Evolutionary conservation across 2,113 vertebrate species (phyloP).

Genomic region (Paraplagusia blochii): DNA sequence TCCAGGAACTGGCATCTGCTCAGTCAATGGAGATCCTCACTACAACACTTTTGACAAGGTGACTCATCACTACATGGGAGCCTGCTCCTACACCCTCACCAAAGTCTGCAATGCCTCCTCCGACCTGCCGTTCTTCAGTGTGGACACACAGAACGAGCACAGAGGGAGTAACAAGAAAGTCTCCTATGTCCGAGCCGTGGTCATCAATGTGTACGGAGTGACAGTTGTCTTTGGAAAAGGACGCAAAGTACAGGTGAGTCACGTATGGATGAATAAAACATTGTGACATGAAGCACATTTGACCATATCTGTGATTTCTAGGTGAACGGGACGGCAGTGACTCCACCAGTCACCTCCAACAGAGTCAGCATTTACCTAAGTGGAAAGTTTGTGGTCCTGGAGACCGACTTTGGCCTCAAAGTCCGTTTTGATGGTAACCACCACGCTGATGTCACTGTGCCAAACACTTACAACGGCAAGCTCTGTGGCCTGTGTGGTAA

Average conservation of each 20-base stretch:
- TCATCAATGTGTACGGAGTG: constrained; percentile 67
- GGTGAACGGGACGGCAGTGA: constrained; percentile 76
- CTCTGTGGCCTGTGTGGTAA: constrained; percentile 90
- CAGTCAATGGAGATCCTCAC: constrained; percentile 78
- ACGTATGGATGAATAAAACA: neutral
- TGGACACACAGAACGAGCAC: constrained; percentile 84
- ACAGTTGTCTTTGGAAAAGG: constrained; percentile 79
- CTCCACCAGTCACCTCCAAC: constrained; percentile 71
- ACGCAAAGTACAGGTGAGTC: constrained; percentile 79
- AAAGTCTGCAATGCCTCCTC: constrained; percentile 74
- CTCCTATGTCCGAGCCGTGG: constrained; percentile 83
- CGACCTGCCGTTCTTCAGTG: constrained; percentile 75
- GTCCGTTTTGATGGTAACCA: constrained; percentile 88
- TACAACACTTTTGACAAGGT: constrained; percentile 76
- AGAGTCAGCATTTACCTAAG: constrained; percentile 75
- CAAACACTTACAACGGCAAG: constrained; percentile 71
- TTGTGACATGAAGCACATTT: too few relatives aligned
- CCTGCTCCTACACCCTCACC: constrained; percentile 85
- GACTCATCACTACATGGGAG: constrained; percentile 85
- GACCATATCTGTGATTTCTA: constrained; percentile 35
- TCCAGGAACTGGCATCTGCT: constrained; percentile 61
- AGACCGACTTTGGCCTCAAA: constrained; percentile 81
- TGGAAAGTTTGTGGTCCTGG: constrained; percentile 82
- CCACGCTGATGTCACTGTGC: constrained; percentile 82
- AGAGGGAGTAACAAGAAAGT: constrained; percentile 79